These are phyloP conservation scores for Bolborhynchus lineola DNA, from an alignment of 2,113 vertebrate species.

Conservation along the genomic window DNA sequence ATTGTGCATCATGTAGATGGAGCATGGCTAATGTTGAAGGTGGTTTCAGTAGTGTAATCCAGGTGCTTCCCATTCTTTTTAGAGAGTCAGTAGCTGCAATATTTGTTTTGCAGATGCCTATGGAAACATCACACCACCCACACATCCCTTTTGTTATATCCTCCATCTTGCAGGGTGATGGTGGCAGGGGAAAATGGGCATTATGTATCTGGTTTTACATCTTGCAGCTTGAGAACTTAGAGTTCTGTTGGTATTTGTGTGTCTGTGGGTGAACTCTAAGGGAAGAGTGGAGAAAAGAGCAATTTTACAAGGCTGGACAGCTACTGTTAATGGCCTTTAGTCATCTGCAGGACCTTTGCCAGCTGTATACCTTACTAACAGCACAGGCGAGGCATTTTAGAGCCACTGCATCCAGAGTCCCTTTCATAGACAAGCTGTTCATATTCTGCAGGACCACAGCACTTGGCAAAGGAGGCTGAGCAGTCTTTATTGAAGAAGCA, in stretches of 20 bases:
- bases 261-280: neutral
- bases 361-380: constrained; percentile 3
- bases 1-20: neutral
- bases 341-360: neutral
- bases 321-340: neutral
- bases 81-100: neutral
- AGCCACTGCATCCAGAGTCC: neutral
- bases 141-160: neutral
- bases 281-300: neutral
- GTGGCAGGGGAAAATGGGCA: neutral
- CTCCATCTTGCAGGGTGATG: neutral
- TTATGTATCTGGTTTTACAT: neutral
- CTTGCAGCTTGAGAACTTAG: neutral
- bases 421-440: constrained; percentile 36
- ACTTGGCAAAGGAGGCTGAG: neutral
- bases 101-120: neutral
- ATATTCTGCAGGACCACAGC: constrained; percentile 21
- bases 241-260: neutral
- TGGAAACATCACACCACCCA: neutral
- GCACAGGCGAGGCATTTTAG: neutral
- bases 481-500: constrained; percentile 24
- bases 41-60: neutral
- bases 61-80: neutral
- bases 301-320: constrained; percentile 6
- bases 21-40: neutral